phyloP scores from a whole-genome alignment of 2,113 vertebrate genomes.

The Mirounga angustirostris region DNA sequence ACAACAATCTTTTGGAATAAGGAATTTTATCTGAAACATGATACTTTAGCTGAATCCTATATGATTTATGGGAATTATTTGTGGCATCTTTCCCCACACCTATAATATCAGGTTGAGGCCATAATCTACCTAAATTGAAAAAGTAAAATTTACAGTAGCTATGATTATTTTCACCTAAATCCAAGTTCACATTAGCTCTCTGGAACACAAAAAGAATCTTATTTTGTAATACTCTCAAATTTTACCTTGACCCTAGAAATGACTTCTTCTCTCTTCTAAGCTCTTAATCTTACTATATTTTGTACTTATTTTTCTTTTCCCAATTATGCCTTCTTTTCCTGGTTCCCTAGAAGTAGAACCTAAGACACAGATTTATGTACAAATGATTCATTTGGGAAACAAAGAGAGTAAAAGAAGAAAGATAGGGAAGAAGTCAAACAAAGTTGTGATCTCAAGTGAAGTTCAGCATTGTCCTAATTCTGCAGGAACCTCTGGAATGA shows the following conservation, averaged over 20 bases:
- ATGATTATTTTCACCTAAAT: not conserved
- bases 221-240: not conserved
- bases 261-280: not conserved
- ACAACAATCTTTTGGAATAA: not conserved
- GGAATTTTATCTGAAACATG: not conserved
- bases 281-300: not conserved
- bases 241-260: not conserved
- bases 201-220: not conserved
- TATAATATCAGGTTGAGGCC: not conserved
- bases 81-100: not conserved
- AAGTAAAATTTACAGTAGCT: not conserved
- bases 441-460: not conserved
- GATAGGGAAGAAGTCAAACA: not conserved
- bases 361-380: not conserved
- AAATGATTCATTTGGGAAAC: not conserved
- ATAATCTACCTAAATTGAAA: not conserved
- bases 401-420: not conserved
- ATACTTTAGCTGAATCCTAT: not conserved
- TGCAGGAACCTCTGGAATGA: not conserved
- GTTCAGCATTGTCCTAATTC: not conserved
- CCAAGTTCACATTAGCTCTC: not conserved
- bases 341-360: not conserved
- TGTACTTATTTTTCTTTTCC: not conserved
- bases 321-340: not conserved
- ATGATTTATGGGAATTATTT: not conserved